A percentile compares a stretch with the other conserved stretches of the same genome.
Evolutionary conservation across 92 coral and sea anemone species (phyloP).

Genomic region (Palythoa grandiflora): DNA sequence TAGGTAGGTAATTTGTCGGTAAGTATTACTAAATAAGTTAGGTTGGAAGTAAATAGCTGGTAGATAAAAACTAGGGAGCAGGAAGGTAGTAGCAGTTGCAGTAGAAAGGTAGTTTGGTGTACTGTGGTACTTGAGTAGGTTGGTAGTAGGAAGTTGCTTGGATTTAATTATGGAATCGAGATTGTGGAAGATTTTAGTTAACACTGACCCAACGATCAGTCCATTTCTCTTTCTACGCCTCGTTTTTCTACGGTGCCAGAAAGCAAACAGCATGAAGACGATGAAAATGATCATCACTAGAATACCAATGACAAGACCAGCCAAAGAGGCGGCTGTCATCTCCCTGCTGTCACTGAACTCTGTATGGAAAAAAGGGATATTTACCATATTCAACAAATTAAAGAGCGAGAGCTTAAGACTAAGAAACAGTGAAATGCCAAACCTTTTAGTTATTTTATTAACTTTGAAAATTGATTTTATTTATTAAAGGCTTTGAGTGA

Average conservation of each 20-base stretch:
- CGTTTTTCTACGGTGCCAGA: not conserved
- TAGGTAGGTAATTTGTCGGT: no score
- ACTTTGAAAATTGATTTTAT: no score
- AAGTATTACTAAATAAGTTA: no score
- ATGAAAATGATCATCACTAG: not conserved
- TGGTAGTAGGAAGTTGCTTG: not conserved
- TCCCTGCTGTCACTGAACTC: not conserved
- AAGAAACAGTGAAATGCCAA: no score
- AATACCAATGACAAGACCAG: conserved; percentile 1
- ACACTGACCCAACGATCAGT: conserved; percentile 32
- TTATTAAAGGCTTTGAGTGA: no score
- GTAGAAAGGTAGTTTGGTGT: no score
- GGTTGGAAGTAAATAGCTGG: no score
- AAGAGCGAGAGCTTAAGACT: no score
- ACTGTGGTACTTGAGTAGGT: not conserved
- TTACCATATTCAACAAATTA: no score
- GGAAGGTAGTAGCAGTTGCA: no score
- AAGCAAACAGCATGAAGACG: not conserved
- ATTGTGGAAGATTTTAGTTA: not conserved
- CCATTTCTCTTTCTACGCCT: conserved; percentile 29
- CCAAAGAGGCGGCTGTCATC: not conserved
- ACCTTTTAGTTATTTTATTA: no score
- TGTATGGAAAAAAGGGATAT: not conserved
- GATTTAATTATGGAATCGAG: not conserved
- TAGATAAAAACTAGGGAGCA: no score